Evolutionary conservation across 2,888 invertebrate species (phyloP).

Genomic region (Cephus rjabovi): DNA sequence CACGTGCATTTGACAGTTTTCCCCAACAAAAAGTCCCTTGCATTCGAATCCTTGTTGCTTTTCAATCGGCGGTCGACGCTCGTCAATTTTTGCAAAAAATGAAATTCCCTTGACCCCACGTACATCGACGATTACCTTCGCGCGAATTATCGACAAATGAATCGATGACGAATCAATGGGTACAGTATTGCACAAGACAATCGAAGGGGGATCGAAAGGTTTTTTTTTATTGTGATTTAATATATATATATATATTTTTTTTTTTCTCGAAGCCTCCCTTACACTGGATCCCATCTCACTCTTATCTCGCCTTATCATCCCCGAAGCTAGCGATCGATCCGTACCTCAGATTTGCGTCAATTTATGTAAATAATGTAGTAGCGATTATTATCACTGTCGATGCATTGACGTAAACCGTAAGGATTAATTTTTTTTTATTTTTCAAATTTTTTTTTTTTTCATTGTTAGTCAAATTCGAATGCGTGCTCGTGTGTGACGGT

Average conservation of each 20-base stretch:
- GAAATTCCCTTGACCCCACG: too few species aligned
- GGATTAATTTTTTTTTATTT: neutral
- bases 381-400: slow-evolving; percentile 31
- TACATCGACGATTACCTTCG: too few species aligned
- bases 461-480: neutral
- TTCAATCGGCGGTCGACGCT: too few species aligned
- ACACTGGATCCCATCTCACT: too few species aligned
- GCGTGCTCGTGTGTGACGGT: neutral
- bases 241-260: slow-evolving; percentile 1
- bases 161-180: too few species aligned
- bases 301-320: neutral
- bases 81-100: too few species aligned
- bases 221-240: slow-evolving; percentile 18
- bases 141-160: too few species aligned
- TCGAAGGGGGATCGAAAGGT: slow-evolving; percentile 7
- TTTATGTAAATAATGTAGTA: slow-evolving; percentile 19
- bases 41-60: neutral
- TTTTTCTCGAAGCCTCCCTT: neutral
- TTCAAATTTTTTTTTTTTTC: neutral
- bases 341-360: slow-evolving; percentile 17
- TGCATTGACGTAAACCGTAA: slow-evolving; percentile 27
- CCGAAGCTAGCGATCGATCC: slow-evolving; percentile 17
- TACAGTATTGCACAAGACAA: neutral
- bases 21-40: neutral
- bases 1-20: neutral